A percentile compares a stretch with the other conserved stretches of the same genome.
These are phyloP conservation scores for Mythimna ferrago DNA, from an alignment of 2,888 invertebrate genomes.

Conservation along the genomic window DNA sequence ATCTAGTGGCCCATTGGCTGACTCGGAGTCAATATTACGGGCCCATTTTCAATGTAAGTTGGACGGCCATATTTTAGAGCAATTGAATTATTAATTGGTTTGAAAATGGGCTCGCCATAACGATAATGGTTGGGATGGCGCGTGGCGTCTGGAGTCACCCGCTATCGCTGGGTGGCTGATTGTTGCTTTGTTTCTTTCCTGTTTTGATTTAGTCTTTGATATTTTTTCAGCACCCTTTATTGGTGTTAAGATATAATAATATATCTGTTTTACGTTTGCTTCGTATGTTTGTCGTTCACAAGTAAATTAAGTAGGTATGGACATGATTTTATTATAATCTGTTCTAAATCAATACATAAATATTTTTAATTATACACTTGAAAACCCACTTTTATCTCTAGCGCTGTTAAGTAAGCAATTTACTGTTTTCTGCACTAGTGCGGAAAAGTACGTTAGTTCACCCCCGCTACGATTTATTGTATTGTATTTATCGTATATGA, in stretches of 20 bases:
- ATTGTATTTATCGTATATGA: too few species aligned
- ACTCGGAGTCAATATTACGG: neutral
- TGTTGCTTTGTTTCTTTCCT: slow-evolving; percentile 16
- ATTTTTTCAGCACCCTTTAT: neutral
- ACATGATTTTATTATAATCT: too few species aligned
- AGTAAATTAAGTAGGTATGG: too few species aligned
- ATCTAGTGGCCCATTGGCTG: too few species aligned
- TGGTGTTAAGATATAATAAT: neutral
- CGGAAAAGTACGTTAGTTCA: too few species aligned
- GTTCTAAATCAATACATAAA: too few species aligned
- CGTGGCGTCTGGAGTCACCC: slow-evolving; percentile 1
- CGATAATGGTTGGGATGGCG: slow-evolving; percentile 42
- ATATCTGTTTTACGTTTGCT: neutral
- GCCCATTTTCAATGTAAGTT: neutral
- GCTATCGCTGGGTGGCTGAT: slow-evolving; percentile 31
- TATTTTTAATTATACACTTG: too few species aligned
- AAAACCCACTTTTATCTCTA: too few species aligned
- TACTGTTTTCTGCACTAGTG: too few species aligned
- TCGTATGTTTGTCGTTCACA: too few species aligned
- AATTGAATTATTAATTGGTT: slow-evolving; percentile 64
- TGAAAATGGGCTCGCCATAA: slow-evolving; percentile 35
- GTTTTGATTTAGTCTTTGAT: neutral
- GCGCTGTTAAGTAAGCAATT: too few species aligned
- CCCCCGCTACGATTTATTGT: too few species aligned
- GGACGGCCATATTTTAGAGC: slow-evolving; percentile 41